Evolutionary conservation across 2,888 invertebrate genomes (phyloP), one percentile per base, ranked within the genome.

Genomic region (Mythimna impura): DNA sequence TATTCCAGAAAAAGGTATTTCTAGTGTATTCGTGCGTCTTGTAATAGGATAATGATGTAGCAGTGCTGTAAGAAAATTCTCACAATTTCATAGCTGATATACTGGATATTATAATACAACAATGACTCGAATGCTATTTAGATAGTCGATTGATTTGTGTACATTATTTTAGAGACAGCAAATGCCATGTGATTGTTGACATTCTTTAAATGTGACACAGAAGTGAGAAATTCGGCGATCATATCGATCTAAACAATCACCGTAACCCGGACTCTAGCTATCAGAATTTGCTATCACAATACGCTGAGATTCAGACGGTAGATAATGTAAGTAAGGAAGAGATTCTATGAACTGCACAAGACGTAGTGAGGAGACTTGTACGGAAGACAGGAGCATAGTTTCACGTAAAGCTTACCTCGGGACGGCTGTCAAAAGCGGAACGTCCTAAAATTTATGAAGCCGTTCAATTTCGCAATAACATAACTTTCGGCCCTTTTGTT

Each of bases 401-500:
- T 76, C 89, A 90, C 90, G 92, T 90, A 89, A 86, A 84, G 66
- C 76, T 64, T 72, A 80, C 73, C 86, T 85, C 85, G 84, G 86
- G 86, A 86, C 86, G 85, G 84, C 87, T 90, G 91, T 91, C 92
- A 89, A 86, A 87, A 88, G 85, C 85, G 83, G 89, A 91, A 89
- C 89, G 83, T 90, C 89, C 80, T 80, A 81, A 86, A 90, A 93
- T 93, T 93, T 93, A 93, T 93, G 89, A 85, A 88, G 89, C 88
- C 86, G 88, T 90, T 90, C 87, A 84, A 84, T 90, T 89, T 89
- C 76, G 86, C 89, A 90, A 90, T 92, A 92, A 91, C 92, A 93
- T 92, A 89, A 91, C 91, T 92, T 92, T 91, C 87, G 89, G 88
- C 79, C 89, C 91, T 90, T 92, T 93, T 91, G 91, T 85, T 75